phyloP scores from a whole-genome alignment of 2,888 invertebrate species.

The Mythimna ferrago region DNA sequence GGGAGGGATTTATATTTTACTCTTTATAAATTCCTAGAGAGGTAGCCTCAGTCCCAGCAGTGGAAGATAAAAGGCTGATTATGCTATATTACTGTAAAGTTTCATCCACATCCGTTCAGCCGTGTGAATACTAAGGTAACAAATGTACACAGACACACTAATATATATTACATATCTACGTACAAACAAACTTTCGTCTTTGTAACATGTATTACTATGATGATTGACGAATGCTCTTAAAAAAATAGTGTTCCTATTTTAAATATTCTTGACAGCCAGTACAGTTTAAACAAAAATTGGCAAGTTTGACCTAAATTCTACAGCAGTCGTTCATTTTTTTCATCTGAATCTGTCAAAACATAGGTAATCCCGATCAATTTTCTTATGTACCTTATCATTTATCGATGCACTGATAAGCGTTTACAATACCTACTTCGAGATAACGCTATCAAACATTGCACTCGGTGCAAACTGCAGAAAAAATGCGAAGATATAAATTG shows the following conservation, averaged over 20 bases:
- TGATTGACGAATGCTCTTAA: slow-evolving; percentile 2
- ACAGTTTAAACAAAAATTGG: slow-evolving; percentile 19
- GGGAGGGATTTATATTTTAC: no score
- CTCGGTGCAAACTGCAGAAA: slow-evolving; percentile 3
- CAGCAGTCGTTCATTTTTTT: slow-evolving; percentile 55
- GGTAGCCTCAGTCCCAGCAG: no score
- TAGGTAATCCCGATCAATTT: slow-evolving; percentile 32
- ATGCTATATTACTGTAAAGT: no score
- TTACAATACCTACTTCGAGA: slow-evolving; percentile 46
- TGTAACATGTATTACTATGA: no score
- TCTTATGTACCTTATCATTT: slow-evolving; percentile 37
- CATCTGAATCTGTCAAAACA: slow-evolving; percentile 35
- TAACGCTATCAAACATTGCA: slow-evolving; percentile 37
- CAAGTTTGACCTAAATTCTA: slow-evolving; percentile 48
- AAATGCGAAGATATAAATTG: background rate
- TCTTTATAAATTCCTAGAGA: no score
- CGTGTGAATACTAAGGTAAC: no score
- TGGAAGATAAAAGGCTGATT: no score
- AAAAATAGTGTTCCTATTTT: slow-evolving; percentile 8
- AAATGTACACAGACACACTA: no score
- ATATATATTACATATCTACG: no score
- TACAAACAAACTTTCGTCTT: no score
- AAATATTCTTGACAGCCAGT: background rate
- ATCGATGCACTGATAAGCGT: slow-evolving; percentile 58
- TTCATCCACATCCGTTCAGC: no score